Evolutionary conservation across 2,113 vertebrate species (phyloP), one percentile per base, ranked within the genome.

Genomic region (Connochaetes taurinus): DNA sequence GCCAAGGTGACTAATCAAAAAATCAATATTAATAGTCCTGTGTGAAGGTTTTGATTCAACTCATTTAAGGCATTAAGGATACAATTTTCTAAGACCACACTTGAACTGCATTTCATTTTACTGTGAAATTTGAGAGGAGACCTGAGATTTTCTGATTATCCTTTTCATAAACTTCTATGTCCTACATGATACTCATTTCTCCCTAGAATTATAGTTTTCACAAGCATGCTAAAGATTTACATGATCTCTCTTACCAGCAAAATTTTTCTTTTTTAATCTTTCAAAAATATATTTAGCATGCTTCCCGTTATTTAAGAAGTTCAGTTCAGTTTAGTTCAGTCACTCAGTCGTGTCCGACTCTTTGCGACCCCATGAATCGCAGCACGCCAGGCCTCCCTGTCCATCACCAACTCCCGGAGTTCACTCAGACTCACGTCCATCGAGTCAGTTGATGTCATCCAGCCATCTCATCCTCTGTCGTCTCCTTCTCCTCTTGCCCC

Each of bases 101-200:
- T 76, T 45, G 78, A n/a, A 76, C 29, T 81, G 14, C 15, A 40
- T 87, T 93, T 97, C 43, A 80, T 93, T 94, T 93, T 85, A 57
- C 12, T 64, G 10, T 93, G 36, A 90, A 95, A 96, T 80, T 31
- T 91, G 82, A 90, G 64, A 76, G 40, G 81, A 87, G 80, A 90
- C 10, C 16, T 84, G 58, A 82, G 76, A 40, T 85, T 94, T 90
- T 96, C 57, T 96, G 85, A 95, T 92, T 60, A 67, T 62, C n/a
- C 1, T 87, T 23, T 87, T 95, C 16, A 81, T 88, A 50, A 88
- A 60, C 87, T 74, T 27, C 80, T 92, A 29, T 47, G 2, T 74
- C 80, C 36, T 55, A 57, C 19, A 52, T 60, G 19, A 14, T n/a
- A 91, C 27, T 21, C 47, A 92, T 50, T 85, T 93, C 57, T 91